phyloP scores from a whole-genome alignment of 2,797 vertebrate genomes.

The Astyanax mexicanus region DNA sequence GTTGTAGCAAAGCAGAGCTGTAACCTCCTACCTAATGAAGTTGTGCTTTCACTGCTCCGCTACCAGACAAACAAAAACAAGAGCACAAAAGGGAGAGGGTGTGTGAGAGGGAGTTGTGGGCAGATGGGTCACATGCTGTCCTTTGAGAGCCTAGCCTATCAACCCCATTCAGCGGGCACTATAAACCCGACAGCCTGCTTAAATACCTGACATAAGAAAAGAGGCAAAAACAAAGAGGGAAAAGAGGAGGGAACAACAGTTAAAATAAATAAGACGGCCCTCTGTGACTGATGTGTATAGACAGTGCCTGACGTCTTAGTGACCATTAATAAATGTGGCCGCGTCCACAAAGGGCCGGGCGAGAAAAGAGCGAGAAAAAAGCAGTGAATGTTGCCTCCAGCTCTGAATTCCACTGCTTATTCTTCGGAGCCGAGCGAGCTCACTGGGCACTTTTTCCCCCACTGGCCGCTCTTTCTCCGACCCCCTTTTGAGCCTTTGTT shows the following conservation, averaged over 20 bases:
- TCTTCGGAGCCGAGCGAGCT: slow-evolving; percentile 70
- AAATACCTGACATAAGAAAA: slow-evolving; percentile 86
- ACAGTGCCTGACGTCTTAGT: slow-evolving; percentile 81
- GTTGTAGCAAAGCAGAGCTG: slow-evolving; percentile 69
- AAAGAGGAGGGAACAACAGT: slow-evolving; percentile 75
- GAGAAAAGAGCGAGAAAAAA: slow-evolving; percentile 27
- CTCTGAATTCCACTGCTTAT: slow-evolving; percentile 65
- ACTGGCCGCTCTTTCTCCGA: slow-evolving; percentile 76
- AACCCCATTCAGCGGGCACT: slow-evolving; percentile 77
- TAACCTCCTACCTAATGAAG: slow-evolving; percentile 83
- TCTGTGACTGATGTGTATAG: slow-evolving; percentile 85
- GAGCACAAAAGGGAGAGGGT: slow-evolving; percentile 80
- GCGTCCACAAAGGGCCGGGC: slow-evolving; percentile 76
- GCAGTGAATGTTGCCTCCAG: slow-evolving; percentile 64
- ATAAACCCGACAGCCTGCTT: slow-evolving; percentile 85
- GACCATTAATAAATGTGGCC: slow-evolving; percentile 86
- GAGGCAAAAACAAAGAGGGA: slow-evolving; percentile 80
- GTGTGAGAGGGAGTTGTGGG: slow-evolving; percentile 80
- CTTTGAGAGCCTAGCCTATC: slow-evolving; percentile 80
- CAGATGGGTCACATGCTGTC: slow-evolving; percentile 88
- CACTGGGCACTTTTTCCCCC: slow-evolving; percentile 76
- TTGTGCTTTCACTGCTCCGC: slow-evolving; percentile 70
- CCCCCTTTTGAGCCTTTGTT: slow-evolving; percentile 85
- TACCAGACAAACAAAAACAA: slow-evolving; percentile 85
- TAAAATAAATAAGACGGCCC: slow-evolving; percentile 87